phyloP scores from a whole-genome alignment of 2,888 invertebrate species.

The Dyspetes luteomarginatus region DNA sequence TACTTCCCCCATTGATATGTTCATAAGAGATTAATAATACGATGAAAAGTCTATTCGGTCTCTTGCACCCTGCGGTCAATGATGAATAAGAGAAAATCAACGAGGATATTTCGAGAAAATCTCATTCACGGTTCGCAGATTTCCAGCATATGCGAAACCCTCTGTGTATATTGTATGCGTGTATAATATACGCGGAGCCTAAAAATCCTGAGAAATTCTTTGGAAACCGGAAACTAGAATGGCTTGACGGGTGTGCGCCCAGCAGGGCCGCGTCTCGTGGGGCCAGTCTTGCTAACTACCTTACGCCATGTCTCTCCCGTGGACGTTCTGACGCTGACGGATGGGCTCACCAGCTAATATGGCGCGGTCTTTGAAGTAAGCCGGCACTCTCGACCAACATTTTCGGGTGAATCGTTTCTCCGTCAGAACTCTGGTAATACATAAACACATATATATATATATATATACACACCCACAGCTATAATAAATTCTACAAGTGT shows the following conservation, averaged over 20 bases:
- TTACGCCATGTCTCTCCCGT: slow-evolving; percentile 75
- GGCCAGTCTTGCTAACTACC: slow-evolving; percentile 76
- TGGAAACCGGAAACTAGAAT: slow-evolving; percentile 49
- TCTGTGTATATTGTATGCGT: not conserved
- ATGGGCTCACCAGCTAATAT: slow-evolving; percentile 82
- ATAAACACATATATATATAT: slow-evolving; percentile 6
- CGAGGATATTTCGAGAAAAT: slow-evolving; percentile 14
- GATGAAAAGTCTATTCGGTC: not conserved
- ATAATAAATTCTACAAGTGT: slow-evolving; percentile 47
- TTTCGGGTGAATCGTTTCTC: slow-evolving; percentile 65
- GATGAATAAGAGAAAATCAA: not conserved
- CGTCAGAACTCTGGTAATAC: slow-evolving; percentile 27
- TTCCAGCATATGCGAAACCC: not conserved
- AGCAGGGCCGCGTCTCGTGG: slow-evolving; percentile 48
- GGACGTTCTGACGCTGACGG: slow-evolving; percentile 81
- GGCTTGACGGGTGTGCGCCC: slow-evolving; percentile 55
- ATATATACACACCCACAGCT: slow-evolving; percentile 5
- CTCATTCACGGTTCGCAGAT: not conserved
- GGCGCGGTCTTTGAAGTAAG: slow-evolving; percentile 79
- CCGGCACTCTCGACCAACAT: slow-evolving; percentile 72
- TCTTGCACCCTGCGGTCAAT: not conserved
- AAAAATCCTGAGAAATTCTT: slow-evolving; percentile 54
- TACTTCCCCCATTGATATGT: too few species aligned
- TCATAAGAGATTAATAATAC: not conserved
- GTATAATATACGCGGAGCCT: slow-evolving; percentile 27